Conservation (phyloP, 2,113 vertebrate genomes). For the Scomber scombrus region DNA sequence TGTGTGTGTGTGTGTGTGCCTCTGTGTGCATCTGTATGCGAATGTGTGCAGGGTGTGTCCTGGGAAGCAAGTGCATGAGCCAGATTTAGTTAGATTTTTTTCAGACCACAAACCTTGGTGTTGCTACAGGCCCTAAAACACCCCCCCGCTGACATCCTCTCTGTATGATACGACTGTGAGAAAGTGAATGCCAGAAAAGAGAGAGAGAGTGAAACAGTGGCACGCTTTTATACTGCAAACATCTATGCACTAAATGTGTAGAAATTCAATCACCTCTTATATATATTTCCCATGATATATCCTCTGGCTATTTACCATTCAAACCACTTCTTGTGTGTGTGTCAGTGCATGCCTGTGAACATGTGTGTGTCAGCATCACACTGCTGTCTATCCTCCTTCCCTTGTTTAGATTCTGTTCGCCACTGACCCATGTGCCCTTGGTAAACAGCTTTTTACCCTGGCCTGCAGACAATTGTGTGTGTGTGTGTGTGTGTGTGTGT, state of each 20-base stretch:
- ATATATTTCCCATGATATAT: not conserved
- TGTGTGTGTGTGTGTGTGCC: slow-evolving; percentile 47
- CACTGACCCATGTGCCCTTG: slow-evolving; percentile 66
- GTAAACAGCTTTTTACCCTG: slow-evolving; percentile 46
- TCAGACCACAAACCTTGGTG: slow-evolving; percentile 59
- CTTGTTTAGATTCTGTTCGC: slow-evolving; percentile 59
- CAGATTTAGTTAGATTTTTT: slow-evolving; percentile 35
- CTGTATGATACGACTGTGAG: slow-evolving; percentile 21
- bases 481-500: slow-evolving; percentile 34
- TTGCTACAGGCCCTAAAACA: slow-evolving; percentile 45
- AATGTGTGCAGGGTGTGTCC: slow-evolving; percentile 57
- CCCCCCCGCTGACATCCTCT: slow-evolving; percentile 44
- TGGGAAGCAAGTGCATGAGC: slow-evolving; percentile 61
- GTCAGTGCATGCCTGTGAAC: not conserved
- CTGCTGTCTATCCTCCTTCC: slow-evolving; percentile 39
- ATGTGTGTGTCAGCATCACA: slow-evolving; percentile 7
- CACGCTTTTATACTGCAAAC: not conserved
- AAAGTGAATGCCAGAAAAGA: not conserved
- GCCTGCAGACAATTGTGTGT: slow-evolving; percentile 48
- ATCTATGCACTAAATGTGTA: not conserved
- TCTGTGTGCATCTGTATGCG: slow-evolving; percentile 48
- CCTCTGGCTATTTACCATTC: slow-evolving; percentile 31
- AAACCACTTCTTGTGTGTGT: slow-evolving; percentile 1
- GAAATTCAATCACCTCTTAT: slow-evolving; percentile 9
- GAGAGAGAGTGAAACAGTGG: not conserved